Percentiles rank a stretch among this genome's conserved stretches.
phyloP scores from a whole-genome alignment of 2,113 vertebrate species.

The Crocuta crocuta region DNA sequence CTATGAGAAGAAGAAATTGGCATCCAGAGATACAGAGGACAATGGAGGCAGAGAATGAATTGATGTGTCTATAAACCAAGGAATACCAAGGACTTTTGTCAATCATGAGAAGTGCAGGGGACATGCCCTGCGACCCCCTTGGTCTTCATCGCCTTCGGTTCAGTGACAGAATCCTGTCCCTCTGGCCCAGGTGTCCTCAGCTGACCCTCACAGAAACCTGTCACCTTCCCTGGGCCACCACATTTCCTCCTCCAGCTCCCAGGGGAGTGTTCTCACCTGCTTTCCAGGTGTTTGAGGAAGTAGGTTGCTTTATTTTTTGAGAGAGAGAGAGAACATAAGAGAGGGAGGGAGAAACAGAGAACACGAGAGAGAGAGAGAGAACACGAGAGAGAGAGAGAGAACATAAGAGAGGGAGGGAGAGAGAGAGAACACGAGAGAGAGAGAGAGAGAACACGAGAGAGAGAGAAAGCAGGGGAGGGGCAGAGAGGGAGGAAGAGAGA shows the following conservation, averaged over 20 bases:
- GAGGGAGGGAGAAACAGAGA: too few relatives aligned
- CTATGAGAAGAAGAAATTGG: neutral
- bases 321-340: too few relatives aligned
- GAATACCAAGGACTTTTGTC: neutral
- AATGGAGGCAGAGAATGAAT: neutral
- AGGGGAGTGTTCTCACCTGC: neutral
- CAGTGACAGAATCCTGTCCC: neutral
- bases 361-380: too few relatives aligned
- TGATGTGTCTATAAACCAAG: neutral
- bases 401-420: too few relatives aligned
- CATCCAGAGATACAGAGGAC: neutral
- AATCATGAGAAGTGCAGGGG: neutral
- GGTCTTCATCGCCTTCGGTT: neutral
- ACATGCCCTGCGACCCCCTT: neutral
- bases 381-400: too few relatives aligned
- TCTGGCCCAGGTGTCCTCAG: neutral
- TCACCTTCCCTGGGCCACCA: neutral
- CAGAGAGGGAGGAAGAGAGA: too few relatives aligned
- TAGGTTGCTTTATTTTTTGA: neutral
- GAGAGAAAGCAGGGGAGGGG: too few relatives aligned
- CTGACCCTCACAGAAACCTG: neutral
- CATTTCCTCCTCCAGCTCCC: neutral
- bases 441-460: too few relatives aligned
- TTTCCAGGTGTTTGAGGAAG: neutral
- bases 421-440: too few relatives aligned